Evolutionary conservation across 2,888 invertebrate genomes (phyloP).

Genomic region (Deilephila porcellus): DNA sequence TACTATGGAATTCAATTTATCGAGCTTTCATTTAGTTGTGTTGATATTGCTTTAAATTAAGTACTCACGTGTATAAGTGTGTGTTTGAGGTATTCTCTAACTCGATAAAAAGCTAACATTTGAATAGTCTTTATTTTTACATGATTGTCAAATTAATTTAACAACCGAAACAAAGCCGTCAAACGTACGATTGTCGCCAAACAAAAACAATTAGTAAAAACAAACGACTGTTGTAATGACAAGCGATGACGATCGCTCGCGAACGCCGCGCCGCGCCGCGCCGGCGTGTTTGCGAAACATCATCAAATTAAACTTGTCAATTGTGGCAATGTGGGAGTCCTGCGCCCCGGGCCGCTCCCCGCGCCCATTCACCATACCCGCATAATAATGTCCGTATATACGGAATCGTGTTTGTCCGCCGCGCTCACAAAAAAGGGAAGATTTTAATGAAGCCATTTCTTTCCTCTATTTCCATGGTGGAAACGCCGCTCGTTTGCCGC

Average conservation of each 20-base stretch:
- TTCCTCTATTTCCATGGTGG: conserved; percentile 50
- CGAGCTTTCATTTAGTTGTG: no score
- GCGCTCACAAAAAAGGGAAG: conserved; percentile 29
- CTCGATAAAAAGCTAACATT: no score
- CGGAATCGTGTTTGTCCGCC: conserved; percentile 16
- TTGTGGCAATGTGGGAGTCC: background rate
- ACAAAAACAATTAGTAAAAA: background rate
- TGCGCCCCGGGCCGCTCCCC: background rate
- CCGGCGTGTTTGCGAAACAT: conserved; percentile 11
- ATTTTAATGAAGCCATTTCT: conserved; percentile 51
- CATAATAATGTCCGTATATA: conserved; percentile 26
- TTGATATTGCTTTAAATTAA: no score
- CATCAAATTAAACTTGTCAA: conserved; percentile 24
- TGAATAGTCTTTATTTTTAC: no score
- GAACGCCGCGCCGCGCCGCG: no score
- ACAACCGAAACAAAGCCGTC: background rate
- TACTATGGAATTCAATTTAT: no score
- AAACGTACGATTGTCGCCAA: background rate
- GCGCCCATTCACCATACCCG: background rate
- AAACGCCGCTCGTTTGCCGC: conserved; percentile 53
- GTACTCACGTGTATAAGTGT: no score
- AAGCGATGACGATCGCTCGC: background rate
- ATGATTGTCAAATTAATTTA: background rate
- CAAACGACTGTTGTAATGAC: background rate
- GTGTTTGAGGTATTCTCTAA: no score